Base-by-base conservation (phyloP, 2,888 invertebrate species). In the Dermolepida albohirtum region DNA sequence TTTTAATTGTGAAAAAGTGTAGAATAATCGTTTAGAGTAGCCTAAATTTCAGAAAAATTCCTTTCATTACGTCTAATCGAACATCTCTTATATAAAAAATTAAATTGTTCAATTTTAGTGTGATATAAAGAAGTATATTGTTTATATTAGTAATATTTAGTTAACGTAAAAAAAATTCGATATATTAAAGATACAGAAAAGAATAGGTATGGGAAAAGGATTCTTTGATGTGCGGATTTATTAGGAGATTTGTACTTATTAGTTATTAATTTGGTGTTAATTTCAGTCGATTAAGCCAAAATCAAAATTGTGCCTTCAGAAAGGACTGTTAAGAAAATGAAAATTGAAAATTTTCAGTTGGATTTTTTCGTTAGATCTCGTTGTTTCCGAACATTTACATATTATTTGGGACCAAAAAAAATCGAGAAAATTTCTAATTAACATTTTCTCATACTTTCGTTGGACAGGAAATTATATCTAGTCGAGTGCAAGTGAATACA, bases 391-490 rank as follows among this genome's bases (percentile, higher is more conserved):
- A 70, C 55, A 44, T 74, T 75, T 71, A 74, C 77, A 79, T 79
- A 78, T 79, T 74, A 76, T 78, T 78, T 78, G 80, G 80, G 80
- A 80, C 80, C 80, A 80, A 80, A 72, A 70, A 39, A 64, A n/a
- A 50, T 17, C 16, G 12, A 16, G 22, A 55, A 55, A 59, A 27
- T 40, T 54, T 54, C 40, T 16, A 40, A 39, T 54, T 17, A 29
- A 59, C 34, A 14, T 44, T 59, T 29, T 44, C 59, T 14, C 47
- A 14, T 34, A 34, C 34, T 44, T 59, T 27, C 7, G 59, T 59
- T 59, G 59, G 59, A 59, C 10, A 11, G 29, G 44, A 47, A 59
- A 55, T 22, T 22, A 22, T 40, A 22, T 41, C 55, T 55, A 55
- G 55, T 55, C 55, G 22, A 41, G 12, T 34, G 41, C 43, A 47